A percentile compares a stretch with the other conserved stretches of the same genome.
These are phyloP conservation scores for Hirtodrosophila cameraria DNA, from an alignment of 2,888 invertebrate species.

Conservation along the genomic window DNA sequence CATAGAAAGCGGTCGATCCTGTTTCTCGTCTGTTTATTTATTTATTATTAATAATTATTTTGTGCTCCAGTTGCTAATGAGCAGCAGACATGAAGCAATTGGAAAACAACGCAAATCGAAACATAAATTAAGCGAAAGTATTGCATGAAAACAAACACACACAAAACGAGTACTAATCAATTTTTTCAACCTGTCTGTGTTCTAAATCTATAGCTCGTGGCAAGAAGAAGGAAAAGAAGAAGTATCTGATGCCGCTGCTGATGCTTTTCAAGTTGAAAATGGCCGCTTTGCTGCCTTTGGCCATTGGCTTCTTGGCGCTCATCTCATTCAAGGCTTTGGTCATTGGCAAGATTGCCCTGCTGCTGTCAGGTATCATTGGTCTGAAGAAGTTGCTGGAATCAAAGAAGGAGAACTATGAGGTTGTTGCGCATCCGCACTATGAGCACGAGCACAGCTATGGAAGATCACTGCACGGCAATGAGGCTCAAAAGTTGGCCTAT, in stretches of 20 bases:
- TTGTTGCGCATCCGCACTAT: conserved; percentile 89
- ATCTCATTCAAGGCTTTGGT: conserved; percentile 93
- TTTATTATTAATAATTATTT: conserved; percentile 47
- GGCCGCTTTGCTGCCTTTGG: conserved; percentile 90
- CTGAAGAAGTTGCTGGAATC: conserved; percentile 90
- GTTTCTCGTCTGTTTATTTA: conserved; percentile 30
- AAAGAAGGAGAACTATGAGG: conserved; percentile 91
- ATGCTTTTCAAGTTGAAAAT: conserved; percentile 92
- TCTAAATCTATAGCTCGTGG: conserved; percentile 87
- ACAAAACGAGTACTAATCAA: conserved; percentile 31
- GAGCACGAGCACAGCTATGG: conserved; percentile 87
- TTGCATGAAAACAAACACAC: conserved; percentile 43
- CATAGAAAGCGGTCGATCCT: conserved; percentile 77
- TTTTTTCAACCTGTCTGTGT: neutral
- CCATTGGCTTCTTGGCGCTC: conserved; percentile 90
- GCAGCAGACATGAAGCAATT: conserved; percentile 42
- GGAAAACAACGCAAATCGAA: too few relatives aligned
- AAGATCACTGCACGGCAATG: conserved; percentile 86
- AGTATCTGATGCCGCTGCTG: conserved; percentile 90
- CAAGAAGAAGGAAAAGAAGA: conserved; percentile 91
- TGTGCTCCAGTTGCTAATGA: conserved; percentile 76
- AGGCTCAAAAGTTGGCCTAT: conserved; percentile 90
- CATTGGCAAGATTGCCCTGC: conserved; percentile 92
- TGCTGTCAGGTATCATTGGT: conserved; percentile 90
- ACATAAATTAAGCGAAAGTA: conserved; percentile 71